Conservation (phyloP, 2,888 invertebrate genomes). For the Adineta ricciae region DNA sequence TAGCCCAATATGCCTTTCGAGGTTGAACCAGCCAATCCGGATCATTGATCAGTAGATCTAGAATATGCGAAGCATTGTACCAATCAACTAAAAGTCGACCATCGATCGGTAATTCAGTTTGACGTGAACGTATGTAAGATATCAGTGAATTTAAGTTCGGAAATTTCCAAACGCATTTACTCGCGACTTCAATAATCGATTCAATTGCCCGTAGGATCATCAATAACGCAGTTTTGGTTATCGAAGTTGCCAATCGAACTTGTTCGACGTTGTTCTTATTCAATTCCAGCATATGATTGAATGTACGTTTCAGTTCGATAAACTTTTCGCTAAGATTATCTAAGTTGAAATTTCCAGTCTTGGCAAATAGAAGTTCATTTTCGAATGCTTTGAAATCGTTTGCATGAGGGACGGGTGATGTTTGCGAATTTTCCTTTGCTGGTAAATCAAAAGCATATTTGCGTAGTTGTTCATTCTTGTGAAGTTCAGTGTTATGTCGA, state of each 20-base stretch:
- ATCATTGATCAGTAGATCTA: background rate
- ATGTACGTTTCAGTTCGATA: background rate
- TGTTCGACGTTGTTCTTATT: background rate
- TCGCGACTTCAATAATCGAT: background rate
- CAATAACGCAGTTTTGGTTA: constrained; percentile 13
- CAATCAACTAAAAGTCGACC: background rate
- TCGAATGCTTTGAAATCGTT: background rate
- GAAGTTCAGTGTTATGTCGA: background rate
- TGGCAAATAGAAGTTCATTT: background rate
- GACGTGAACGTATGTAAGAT: background rate
- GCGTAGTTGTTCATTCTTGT: background rate
- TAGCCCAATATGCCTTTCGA: constrained; percentile 1
- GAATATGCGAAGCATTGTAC: background rate
- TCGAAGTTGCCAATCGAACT: background rate
- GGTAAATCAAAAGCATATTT: constrained; percentile 6
- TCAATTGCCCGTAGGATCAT: background rate
- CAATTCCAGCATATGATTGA: background rate
- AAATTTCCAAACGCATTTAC: background rate
- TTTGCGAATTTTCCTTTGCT: background rate
- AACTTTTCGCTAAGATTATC: background rate
- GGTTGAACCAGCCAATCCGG: background rate
- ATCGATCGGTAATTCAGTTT: background rate
- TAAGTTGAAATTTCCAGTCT: constrained; percentile 3
- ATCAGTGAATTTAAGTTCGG: background rate
- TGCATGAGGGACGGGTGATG: background rate